phyloP scores from a whole-genome alignment of 2,797 vertebrate species.

The Dicrostonyx torquatus region DNA sequence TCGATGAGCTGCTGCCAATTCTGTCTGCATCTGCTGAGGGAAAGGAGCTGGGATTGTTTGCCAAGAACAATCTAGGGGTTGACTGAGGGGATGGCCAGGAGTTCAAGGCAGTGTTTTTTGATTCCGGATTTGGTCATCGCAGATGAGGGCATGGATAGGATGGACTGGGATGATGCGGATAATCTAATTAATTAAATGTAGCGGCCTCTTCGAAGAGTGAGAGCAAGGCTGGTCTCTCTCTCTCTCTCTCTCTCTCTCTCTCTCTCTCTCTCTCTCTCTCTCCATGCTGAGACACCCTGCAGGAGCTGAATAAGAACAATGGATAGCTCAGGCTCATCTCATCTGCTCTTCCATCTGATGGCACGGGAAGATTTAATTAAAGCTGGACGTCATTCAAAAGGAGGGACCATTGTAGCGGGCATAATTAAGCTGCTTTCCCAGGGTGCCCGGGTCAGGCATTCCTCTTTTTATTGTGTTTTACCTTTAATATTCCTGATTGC shows the following conservation, averaged over 20 bases:
- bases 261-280: constrained; percentile 45
- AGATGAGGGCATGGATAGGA: neutral
- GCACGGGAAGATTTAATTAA: constrained; percentile 73
- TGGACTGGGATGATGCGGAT: constrained; percentile 37
- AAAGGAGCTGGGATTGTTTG: constrained; percentile 14
- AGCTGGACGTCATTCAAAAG: constrained; percentile 49
- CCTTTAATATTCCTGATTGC: constrained; percentile 57
- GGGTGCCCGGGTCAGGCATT: neutral
- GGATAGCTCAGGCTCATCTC: constrained; percentile 49
- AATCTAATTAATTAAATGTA: constrained; percentile 74
- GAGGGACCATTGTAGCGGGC: constrained; percentile 47
- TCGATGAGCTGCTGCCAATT: neutral
- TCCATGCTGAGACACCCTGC: constrained; percentile 46
- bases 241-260: constrained; percentile 42
- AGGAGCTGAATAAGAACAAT: constrained; percentile 73
- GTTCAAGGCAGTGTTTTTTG: constrained; percentile 27
- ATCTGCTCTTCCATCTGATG: constrained; percentile 67
- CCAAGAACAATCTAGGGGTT: constrained; percentile 31
- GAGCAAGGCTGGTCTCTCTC: constrained; percentile 65
- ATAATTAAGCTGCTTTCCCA: constrained; percentile 71
- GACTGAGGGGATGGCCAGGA: neutral
- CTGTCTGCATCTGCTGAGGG: constrained; percentile 21
- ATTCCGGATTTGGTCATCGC: constrained; percentile 41
- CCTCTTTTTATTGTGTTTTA: constrained; percentile 49
- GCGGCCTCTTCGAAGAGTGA: constrained; percentile 59